Conservation (phyloP, 2,113 vertebrate species). For the Centropus unirufus region DNA sequence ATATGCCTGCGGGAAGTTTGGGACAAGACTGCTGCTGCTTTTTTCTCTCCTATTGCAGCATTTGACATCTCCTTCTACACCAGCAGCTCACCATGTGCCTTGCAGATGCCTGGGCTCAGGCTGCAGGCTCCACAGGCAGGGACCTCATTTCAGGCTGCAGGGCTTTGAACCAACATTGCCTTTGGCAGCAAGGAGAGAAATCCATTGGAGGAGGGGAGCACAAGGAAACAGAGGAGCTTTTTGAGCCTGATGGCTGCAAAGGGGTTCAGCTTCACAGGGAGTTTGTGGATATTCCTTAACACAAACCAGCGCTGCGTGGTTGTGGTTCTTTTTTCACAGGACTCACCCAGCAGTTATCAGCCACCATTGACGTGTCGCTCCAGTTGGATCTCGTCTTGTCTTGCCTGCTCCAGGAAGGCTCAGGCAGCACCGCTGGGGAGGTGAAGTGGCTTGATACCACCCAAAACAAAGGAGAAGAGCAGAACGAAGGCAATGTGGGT, state of each 20-base stretch:
- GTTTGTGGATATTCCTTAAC: background rate
- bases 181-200: background rate
- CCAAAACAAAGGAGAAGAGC: background rate
- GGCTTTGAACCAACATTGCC: background rate
- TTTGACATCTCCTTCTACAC: background rate
- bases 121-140: background rate
- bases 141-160: background rate
- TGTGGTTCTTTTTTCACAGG: background rate
- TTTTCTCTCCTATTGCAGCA: background rate
- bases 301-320: background rate
- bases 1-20: background rate
- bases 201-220: background rate
- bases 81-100: background rate
- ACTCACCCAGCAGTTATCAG: background rate
- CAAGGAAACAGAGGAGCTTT: background rate
- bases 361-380: rapidly evolving
- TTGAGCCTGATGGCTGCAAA: background rate
- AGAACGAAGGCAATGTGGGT: rapidly evolving
- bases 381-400: background rate
- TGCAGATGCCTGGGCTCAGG: background rate
- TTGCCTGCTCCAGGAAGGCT: background rate
- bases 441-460: background rate
- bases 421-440: rapidly evolving
- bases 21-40: background rate
- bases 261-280: background rate